Conservation (phyloP, 2,797 vertebrate species). For the Enteromius paludinosus region DNA sequence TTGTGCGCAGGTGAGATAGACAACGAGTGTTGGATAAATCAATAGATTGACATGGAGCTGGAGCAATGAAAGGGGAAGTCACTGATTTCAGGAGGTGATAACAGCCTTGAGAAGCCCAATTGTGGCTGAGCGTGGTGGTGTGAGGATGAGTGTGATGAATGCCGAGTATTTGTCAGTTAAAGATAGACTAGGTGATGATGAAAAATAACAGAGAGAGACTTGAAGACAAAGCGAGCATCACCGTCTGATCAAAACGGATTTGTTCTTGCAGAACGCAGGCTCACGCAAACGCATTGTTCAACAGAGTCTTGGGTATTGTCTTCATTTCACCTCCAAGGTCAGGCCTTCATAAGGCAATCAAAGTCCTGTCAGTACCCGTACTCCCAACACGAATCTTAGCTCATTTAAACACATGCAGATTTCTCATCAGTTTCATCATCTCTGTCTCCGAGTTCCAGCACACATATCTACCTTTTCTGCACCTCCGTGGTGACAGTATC, state of each 20-base stretch:
- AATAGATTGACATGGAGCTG: not conserved
- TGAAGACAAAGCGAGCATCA: constrained; percentile 27
- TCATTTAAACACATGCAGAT: constrained; percentile 34
- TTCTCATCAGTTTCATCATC: constrained; percentile 62
- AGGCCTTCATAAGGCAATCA: constrained; percentile 34
- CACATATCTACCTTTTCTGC: constrained; percentile 59
- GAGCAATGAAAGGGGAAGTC: not conserved
- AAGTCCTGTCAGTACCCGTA: constrained; percentile 11
- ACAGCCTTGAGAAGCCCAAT: not conserved
- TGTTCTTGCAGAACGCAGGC: not conserved
- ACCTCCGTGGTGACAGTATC: constrained; percentile 79
- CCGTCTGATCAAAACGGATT: not conserved
- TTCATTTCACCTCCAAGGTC: constrained; percentile 34
- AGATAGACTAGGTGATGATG: constrained; percentile 37
- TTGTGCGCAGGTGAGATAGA: constrained; percentile 90
- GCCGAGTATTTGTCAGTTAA: constrained; percentile 24
- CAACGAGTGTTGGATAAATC: not conserved
- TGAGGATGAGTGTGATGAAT: constrained; percentile 32
- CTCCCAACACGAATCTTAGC: constrained; percentile 25
- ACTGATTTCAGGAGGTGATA: constrained; percentile 3
- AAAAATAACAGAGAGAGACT: constrained; percentile 28
- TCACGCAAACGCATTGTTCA: not conserved
- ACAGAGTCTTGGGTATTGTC: constrained; percentile 5
- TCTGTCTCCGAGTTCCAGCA: constrained; percentile 47
- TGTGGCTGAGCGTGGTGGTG: constrained; percentile 6